Conservation (phyloP, 2,888 invertebrate species). For the Sesia bembeciformis region DNA sequence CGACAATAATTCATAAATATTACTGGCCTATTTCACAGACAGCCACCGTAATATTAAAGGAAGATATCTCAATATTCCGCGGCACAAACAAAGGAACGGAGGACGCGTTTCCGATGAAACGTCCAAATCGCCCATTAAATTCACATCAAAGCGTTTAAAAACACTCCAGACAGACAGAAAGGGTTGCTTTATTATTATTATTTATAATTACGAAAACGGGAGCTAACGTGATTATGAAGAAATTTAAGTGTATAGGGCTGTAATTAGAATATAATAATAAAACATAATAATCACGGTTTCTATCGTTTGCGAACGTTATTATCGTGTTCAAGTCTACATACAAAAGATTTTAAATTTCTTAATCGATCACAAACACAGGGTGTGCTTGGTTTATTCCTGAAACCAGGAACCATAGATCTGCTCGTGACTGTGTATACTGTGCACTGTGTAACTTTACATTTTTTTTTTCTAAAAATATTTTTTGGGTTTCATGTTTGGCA, state of each 20-base stretch:
- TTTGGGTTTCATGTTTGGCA: too few species aligned
- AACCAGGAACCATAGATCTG: too few species aligned
- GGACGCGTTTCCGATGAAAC: constrained; percentile 12
- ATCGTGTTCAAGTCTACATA: too few species aligned
- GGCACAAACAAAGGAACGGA: constrained; percentile 8
- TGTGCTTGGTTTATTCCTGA: too few species aligned
- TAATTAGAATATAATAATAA: background rate
- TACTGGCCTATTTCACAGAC: background rate
- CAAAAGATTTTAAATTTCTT: too few species aligned
- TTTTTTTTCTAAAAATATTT: too few species aligned
- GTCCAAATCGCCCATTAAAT: constrained; percentile 31
- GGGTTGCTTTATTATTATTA: constrained; percentile 27
- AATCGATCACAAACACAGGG: too few species aligned
- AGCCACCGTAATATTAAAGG: constrained; percentile 1
- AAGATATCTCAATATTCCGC: constrained; percentile 5
- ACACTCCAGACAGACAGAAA: constrained; percentile 6
- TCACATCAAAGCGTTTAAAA: constrained; percentile 25
- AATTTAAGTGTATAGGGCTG: constrained; percentile 13
- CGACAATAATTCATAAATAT: background rate
- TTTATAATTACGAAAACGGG: constrained; percentile 29
- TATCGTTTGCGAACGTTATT: too few species aligned
- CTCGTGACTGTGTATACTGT: too few species aligned
- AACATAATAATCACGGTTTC: too few species aligned
- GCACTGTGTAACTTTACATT: too few species aligned
- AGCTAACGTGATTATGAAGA: constrained; percentile 25